Evolutionary conservation across 2,797 vertebrate genomes (phyloP).

Genomic region (Sebastes ruberrimus): DNA sequence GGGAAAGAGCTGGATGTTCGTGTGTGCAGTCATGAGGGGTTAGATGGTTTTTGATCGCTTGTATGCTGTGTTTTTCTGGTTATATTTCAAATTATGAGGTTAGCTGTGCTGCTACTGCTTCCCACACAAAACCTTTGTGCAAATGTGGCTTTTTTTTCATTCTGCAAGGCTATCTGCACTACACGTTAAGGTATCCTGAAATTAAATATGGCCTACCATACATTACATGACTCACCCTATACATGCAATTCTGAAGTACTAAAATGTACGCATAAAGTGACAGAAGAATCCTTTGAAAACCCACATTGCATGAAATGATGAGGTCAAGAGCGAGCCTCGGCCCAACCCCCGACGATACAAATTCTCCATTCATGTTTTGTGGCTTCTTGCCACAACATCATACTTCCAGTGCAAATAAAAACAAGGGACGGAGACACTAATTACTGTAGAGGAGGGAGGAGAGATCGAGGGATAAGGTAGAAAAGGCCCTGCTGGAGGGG

Average conservation of each 20-base stretch:
- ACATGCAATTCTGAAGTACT: not conserved
- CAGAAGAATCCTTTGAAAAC: conserved; percentile 17
- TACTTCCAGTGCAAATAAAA: conserved; percentile 50
- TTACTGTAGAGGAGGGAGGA: conserved; percentile 53
- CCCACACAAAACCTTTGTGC: not conserved
- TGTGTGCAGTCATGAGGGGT: not conserved
- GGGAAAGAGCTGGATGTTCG: not conserved
- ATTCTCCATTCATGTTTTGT: conserved; percentile 58
- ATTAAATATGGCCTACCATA: not conserved
- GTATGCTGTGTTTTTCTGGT: not conserved
- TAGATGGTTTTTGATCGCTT: not conserved
- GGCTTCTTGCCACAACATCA: conserved; percentile 59
- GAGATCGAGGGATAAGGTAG: conserved; percentile 45
- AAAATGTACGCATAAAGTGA: not conserved
- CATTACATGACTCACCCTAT: not conserved
- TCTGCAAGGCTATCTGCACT: not conserved
- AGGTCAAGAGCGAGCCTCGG: conserved; percentile 15
- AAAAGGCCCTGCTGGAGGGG: conserved; percentile 43
- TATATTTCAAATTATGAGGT: not conserved
- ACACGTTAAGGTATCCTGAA: not conserved
- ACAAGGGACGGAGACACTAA: conserved; percentile 72
- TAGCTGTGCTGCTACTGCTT: not conserved
- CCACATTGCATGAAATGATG: not conserved
- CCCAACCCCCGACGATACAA: conserved; percentile 21
- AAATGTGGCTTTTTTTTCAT: not conserved